Percentiles rank a stretch among this genome's conserved stretches.
Evolutionary conservation across 2,797 vertebrate species (phyloP).

Genomic region (Tarsius wallacei): DNA sequence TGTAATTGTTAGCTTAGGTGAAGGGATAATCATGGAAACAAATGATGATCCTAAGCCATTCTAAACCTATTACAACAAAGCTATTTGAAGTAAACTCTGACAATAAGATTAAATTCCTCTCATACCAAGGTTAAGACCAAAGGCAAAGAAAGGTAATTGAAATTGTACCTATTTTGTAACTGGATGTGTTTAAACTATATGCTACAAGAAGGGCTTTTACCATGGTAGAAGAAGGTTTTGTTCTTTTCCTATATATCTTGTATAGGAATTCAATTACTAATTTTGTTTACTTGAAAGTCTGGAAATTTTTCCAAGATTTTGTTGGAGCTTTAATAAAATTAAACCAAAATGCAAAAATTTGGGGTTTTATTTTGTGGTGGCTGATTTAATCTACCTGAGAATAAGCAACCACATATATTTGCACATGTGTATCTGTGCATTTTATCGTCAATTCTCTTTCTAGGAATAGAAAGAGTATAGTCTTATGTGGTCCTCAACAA

Average conservation of each 20-base stretch:
- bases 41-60: slow-evolving; percentile 59
- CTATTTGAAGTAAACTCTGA: slow-evolving; percentile 44
- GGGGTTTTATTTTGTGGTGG: background rate
- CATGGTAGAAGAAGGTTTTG: background rate
- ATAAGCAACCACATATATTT: background rate
- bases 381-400: background rate
- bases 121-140: slow-evolving; percentile 55
- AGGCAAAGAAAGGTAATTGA: slow-evolving; percentile 38
- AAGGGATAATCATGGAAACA: slow-evolving; percentile 79
- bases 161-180: slow-evolving; percentile 52
- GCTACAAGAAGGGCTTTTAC: background rate
- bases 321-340: background rate
- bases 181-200: slow-evolving; percentile 48
- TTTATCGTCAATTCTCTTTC: background rate
- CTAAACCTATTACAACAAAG: slow-evolving; percentile 65
- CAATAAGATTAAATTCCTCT: slow-evolving; percentile 50
- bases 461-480: background rate
- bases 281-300: slow-evolving; percentile 42
- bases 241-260: background rate
- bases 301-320: background rate
- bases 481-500: background rate
- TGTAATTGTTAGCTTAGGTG: slow-evolving; percentile 66
- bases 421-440: background rate
- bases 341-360: background rate
- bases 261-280: background rate